Evolutionary conservation across 1,140 invertebrate genomes (phyloP), one percentile per base, ranked within the genome.

Genomic region (Bombus turneri): DNA sequence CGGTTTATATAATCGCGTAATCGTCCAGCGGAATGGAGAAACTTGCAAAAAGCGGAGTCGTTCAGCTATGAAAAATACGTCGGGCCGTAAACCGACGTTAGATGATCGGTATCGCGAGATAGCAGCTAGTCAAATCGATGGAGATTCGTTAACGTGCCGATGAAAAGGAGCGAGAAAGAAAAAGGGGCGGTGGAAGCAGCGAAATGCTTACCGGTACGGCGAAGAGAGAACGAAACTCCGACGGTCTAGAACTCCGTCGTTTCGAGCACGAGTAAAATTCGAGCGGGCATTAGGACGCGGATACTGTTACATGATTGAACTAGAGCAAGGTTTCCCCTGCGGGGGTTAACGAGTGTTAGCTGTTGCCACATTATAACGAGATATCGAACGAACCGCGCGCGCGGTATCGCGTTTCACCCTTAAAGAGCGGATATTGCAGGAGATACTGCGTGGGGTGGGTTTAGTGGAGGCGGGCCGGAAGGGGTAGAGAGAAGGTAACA

Each of bases 321-420:
- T 88, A 78, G 88, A 90, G 62, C 82, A 74, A 83, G 66, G 64
- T 71, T 87, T 90, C 79, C 77, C 64, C 64, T 39, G 78, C 62
- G 68, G 89, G 86, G 89, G 90, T 93, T 94, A 94, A 94, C 93
- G 93, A 94, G 92, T 89, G 90, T 87, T 89, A 81, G 84, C 77
- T 69, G 69, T 77, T 80, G 76, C 87, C 90, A 87, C 87, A 93
- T 93, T 93, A 94, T 92, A 93, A 93, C 92, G 92, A 92, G 92
- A 88, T 92, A 93, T 93, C 91, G 92, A 92, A 91, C 90, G 87
- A 89, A 87, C 88, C 69, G 85, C 59, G 84, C 83, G 85, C 47
- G 73, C 79, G 80, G 73, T 94, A 94, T 94, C 92, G 90, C 87
- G 91, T 94, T 94, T 93, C 93, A 91, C 91, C 92, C 93, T 93